These are phyloP conservation scores for Colius striatus DNA, from an alignment of 2,113 vertebrate genomes.

Conservation along the genomic window DNA sequence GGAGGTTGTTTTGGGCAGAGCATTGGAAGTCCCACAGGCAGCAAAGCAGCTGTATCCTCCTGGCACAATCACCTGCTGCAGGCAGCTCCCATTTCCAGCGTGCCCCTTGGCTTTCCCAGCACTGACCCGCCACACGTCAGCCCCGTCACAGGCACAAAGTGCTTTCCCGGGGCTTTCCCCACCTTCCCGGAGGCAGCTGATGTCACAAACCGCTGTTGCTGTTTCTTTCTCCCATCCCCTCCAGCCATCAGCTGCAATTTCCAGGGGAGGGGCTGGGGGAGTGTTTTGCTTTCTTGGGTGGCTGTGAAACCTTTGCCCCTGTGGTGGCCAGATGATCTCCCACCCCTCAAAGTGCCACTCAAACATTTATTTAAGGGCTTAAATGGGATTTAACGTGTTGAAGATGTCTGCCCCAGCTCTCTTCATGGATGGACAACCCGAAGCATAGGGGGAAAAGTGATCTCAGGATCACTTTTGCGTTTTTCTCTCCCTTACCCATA, in stretches of 20 bases:
- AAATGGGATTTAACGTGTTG: neutral
- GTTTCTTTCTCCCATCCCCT: neutral
- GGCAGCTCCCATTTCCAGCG: neutral
- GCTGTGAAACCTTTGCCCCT: neutral
- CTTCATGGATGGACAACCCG: neutral
- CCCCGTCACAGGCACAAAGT: rapidly evolving
- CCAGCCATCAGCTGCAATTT: neutral
- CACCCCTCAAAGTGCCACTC: neutral
- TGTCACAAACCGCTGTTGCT: neutral
- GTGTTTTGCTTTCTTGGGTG: neutral
- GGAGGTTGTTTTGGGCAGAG: constrained; percentile 27
- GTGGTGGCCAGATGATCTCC: neutral
- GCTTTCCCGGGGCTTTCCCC: neutral
- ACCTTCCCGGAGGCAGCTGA: neutral
- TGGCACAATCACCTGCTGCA: neutral
- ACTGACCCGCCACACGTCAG: neutral
- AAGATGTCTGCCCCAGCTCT: neutral
- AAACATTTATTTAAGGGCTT: neutral
- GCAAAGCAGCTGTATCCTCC: neutral
- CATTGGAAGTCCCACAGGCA: neutral
- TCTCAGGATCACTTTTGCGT: neutral
- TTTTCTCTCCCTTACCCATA: neutral
- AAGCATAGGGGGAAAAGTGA: neutral
- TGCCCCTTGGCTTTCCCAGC: neutral
- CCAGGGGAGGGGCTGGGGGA: rapidly evolving